A percentile compares a stretch with the other conserved stretches of the same genome.
Evolutionary conservation across 2,888 invertebrate genomes (phyloP).

Genomic region (Phorcus lineatus): DNA sequence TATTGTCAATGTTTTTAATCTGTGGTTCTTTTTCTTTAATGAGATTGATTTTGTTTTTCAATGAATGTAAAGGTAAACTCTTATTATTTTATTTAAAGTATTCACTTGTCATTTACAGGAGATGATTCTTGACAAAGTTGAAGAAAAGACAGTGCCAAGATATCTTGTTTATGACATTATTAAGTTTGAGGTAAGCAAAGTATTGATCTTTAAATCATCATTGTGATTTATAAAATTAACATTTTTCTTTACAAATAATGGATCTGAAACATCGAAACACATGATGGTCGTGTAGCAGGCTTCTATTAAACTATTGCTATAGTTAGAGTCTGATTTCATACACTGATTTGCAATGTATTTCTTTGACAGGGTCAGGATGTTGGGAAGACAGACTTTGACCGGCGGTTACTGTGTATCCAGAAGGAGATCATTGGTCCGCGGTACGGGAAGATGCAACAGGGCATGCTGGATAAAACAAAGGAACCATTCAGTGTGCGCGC

Average conservation of each 20-base stretch:
- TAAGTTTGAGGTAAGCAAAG: conserved; percentile 81
- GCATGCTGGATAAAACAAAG: conserved; percentile 83
- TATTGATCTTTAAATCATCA: no score
- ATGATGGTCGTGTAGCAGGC: no score
- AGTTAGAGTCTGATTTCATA: neutral
- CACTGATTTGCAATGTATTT: neutral
- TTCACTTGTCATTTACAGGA: conserved; percentile 84
- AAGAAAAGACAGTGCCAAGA: conserved; percentile 84
- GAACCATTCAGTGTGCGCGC: conserved; percentile 94
- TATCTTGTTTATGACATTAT: conserved; percentile 97
- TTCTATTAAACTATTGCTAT: no score
- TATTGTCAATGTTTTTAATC: no score
- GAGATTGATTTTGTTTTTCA: no score
- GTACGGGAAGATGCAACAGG: conserved; percentile 85
- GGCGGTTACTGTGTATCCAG: conserved; percentile 85
- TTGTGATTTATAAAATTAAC: no score
- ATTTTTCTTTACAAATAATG: no score
- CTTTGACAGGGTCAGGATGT: conserved; percentile 81
- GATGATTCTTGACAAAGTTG: conserved; percentile 93
- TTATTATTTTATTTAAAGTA: no score
- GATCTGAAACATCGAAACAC: no score
- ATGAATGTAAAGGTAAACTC: no score
- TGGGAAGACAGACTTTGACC: conserved; percentile 85
- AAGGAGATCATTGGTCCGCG: conserved; percentile 80
- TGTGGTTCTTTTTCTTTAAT: no score